These are phyloP conservation scores for Lapara coniferarum DNA, from an alignment of 2,888 invertebrate genomes.

Conservation along the genomic window DNA sequence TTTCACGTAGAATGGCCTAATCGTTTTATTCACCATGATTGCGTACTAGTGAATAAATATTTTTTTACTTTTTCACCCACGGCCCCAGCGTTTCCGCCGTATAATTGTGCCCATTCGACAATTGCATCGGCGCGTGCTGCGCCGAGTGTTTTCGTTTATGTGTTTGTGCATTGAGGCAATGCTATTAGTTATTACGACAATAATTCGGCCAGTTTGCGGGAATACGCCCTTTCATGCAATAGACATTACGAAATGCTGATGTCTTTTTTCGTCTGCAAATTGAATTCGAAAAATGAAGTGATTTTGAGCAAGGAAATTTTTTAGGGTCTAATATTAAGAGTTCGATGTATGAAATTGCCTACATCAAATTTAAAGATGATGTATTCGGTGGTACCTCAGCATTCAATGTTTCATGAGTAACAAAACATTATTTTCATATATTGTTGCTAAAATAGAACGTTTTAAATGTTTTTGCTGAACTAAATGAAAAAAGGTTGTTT, in stretches of 20 bases:
- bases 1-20: conserved; percentile 52
- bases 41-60: conserved; percentile 69
- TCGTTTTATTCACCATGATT: conserved; percentile 70
- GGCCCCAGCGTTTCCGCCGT: conserved; percentile 57
- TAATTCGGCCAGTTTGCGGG: conserved; percentile 15
- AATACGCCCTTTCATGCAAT: conserved; percentile 17
- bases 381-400: neutral
- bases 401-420: too few relatives aligned
- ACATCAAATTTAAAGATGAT: too few relatives aligned
- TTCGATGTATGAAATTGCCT: neutral
- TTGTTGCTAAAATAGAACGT: too few relatives aligned
- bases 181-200: conserved; percentile 37
- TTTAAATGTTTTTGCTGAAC: neutral
- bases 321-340: neutral
- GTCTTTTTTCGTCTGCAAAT: conserved; percentile 8
- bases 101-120: conserved; percentile 66
- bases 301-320: neutral
- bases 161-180: conserved; percentile 41
- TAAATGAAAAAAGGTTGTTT: conserved; percentile 2
- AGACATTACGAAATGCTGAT: conserved; percentile 15
- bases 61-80: conserved; percentile 58
- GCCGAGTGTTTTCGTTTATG: conserved; percentile 65
- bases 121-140: conserved; percentile 69
- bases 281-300: neutral
- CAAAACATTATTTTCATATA: too few relatives aligned